Base-by-base conservation (phyloP, 2,888 invertebrate species). In the Eurytoma adleriae region DNA sequence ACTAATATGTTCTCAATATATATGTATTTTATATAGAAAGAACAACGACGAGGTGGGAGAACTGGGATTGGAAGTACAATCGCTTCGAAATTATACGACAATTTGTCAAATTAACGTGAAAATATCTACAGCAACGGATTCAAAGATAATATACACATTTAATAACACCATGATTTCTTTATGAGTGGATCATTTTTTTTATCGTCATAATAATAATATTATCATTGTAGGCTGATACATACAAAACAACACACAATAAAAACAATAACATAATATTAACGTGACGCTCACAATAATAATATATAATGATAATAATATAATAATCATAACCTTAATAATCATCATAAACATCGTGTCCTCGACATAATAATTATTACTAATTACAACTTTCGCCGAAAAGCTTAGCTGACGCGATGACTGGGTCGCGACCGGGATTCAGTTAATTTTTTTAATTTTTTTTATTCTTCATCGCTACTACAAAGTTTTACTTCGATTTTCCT, bases 161-260 rank as follows among this genome's bases (percentile, higher is more conserved):
- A 87, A 88, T 87, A 88, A 88, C 88, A 88, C 88, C 85, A 84
- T 86, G 81, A 84, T 83, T 84, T 86, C 83, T 84, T 86, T 87
- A 86, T 85, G 85, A 86, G 84, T 86, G 85, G 84, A 86, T 87
- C 84, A 86, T 86, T 86, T 82, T 86, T 76, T 82, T 88, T 84
- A 84, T 86, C 83, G 83, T 86, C 83, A 85, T 84, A 84, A 86
- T 86, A 85, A 85, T 86, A 85, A 85, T 88, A 86, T 85, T 85
- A 84, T 85, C 82, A 86, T 87, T 87, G 84, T 85, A 86, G 88
- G 86, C 86, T 86, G 89, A 87, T 89, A 92, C 91, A 91, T 91
- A 91, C 91, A 91, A 92, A 92, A 92, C 91, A 92, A 91, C 90
- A 90, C 90, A 89, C 90, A 90, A 90, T 90, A 89, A 90, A 90